Base-by-base conservation (phyloP, 2,113 vertebrate species). In the Empidonax traillii region DNA sequence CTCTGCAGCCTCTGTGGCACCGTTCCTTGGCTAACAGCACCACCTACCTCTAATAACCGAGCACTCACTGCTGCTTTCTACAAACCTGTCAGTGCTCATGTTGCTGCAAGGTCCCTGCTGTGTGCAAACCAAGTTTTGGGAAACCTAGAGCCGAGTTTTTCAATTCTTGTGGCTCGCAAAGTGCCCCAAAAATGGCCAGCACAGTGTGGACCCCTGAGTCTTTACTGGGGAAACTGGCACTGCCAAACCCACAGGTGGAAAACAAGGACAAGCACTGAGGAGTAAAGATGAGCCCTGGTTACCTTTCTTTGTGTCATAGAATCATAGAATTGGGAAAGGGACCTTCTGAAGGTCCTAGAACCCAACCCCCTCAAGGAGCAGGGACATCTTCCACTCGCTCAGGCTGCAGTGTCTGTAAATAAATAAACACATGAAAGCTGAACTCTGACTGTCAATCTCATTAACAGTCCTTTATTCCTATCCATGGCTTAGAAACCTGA, bases 11-110 rank as follows among this genome's bases (percentile, higher is more conserved):
- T 61, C 31, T 14, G 14, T 11, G 5, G 39, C 44, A 51, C 6
- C 0, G 92, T 98, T 97, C 65, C 95, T 95, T 97, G 95, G 96
- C 69, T 74, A 81, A 97, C 51, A 97, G 96, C 97, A 85, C 97
- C 98, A 97, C 78, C 98, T 98, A 80, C 89, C 96, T 93, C 93
- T 79, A 47, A 46, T 16, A 82, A 17, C 4, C 0, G 1, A 74
- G 11, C 10, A 52, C 33, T 10, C 21, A 30, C 24, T 6, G 5
- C 35, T 77, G 59, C 71, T 31, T 25, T 20, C 85, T 63, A 58
- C 76, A 81, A 61, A 43, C 7, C 30, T 39, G 0, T 3, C 4
- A 47, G 5, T 1, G 25, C 3, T 71, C 52, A 20, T 3, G 30
- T 14, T 10, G 8, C 30, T 4, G 1, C 17, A 14, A 58, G 44